Evolutionary conservation across 2,888 invertebrate genomes (phyloP).

Genomic region (Carcina quercana): DNA sequence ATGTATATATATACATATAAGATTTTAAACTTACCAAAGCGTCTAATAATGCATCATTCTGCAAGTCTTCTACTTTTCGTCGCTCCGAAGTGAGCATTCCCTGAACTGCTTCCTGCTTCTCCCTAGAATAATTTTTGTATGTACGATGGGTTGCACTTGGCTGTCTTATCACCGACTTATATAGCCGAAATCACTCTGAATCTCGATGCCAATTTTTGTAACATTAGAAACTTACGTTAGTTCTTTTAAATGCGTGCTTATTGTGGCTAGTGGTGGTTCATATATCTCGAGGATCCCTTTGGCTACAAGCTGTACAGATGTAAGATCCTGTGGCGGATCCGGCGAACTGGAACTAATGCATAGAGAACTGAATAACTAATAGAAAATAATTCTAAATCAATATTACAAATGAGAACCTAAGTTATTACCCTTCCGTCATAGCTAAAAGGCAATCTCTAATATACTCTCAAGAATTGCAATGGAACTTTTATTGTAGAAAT

Average conservation of each 20-base stretch:
- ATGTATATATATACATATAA: background rate
- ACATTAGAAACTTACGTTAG: constrained; percentile 65
- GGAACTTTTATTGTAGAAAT: too few species aligned
- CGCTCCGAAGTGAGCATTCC: constrained; percentile 49
- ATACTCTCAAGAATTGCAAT: too few species aligned
- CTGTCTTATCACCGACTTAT: too few species aligned
- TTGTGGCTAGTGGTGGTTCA: constrained; percentile 59
- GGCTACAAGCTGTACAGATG: constrained; percentile 46
- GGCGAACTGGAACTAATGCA: constrained; percentile 21
- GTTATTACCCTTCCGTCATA: too few species aligned
- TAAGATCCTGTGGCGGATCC: constrained; percentile 46
- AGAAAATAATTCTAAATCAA: too few species aligned
- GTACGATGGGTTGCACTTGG: too few species aligned
- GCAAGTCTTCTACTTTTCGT: constrained; percentile 51
- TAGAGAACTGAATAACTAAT: background rate
- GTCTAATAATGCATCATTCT: constrained; percentile 62
- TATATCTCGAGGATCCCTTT: constrained; percentile 61
- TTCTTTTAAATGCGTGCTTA: constrained; percentile 62
- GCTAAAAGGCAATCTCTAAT: too few species aligned
- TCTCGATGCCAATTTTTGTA: too few species aligned
- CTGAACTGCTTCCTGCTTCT: constrained; percentile 57
- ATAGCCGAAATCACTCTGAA: too few species aligned
- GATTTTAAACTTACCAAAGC: constrained; percentile 40
- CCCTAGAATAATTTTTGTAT: too few species aligned
- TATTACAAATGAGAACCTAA: too few species aligned